phyloP scores from a whole-genome alignment of 2,888 invertebrate species.

The Dolichomitus sp. region DNA sequence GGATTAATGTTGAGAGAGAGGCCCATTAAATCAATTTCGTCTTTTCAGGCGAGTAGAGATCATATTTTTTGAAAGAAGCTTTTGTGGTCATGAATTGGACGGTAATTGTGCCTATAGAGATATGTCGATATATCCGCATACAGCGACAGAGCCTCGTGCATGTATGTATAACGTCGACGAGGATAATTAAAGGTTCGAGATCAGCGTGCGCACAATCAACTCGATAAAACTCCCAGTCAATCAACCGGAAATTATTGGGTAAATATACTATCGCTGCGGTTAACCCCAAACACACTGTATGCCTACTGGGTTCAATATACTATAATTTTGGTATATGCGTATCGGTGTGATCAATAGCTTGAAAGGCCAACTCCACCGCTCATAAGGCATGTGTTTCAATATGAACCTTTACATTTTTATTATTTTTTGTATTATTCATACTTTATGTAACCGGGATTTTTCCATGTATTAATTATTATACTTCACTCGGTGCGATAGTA shows the following conservation, averaged over 20 bases:
- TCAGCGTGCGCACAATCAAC: slow-evolving; percentile 12
- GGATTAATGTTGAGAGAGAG: neutral
- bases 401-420: neutral
- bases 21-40: neutral
- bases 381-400: neutral
- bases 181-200: slow-evolving; percentile 26
- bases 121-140: neutral
- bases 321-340: slow-evolving; percentile 4
- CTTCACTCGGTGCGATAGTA: too few species aligned
- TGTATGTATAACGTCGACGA: neutral
- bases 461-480: neutral
- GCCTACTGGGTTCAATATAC: neutral
- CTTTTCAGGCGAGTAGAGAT: neutral
- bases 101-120: slow-evolving; percentile 4
- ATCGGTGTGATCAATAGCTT: neutral
- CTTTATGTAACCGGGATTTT: too few species aligned
- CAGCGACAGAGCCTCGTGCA: neutral
- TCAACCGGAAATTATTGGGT: slow-evolving; percentile 39
- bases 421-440: neutral
- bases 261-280: slow-evolving; percentile 28
- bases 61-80: neutral
- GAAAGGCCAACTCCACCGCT: neutral
- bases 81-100: neutral
- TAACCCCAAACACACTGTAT: slow-evolving; percentile 14
- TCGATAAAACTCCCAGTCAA: slow-evolving; percentile 25